Percentiles rank a stretch among this genome's conserved stretches.
These are phyloP conservation scores for Dendrophyllia cribrosa DNA, from an alignment of 64 coral and sea anemone genomes.

Conservation along the genomic window DNA sequence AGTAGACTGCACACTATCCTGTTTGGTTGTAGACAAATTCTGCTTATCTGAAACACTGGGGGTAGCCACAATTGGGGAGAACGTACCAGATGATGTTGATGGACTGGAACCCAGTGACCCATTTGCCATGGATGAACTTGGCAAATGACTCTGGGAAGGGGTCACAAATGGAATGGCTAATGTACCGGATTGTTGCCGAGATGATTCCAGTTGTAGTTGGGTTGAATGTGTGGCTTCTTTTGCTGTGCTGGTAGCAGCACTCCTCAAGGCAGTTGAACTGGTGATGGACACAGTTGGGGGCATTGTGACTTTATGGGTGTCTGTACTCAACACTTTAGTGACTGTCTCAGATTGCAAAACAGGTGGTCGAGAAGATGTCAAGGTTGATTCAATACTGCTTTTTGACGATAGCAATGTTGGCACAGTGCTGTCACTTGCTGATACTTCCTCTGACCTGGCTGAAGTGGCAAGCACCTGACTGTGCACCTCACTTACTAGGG, in stretches of 20 bases:
- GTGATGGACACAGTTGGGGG: background rate
- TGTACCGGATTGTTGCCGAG: background rate
- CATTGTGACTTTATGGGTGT: background rate
- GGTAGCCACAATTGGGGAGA: background rate
- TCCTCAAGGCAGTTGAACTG: background rate
- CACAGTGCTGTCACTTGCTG: background rate
- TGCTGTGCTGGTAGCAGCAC: background rate
- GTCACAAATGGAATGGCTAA: background rate
- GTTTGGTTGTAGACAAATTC: background rate
- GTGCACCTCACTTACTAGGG: background rate
- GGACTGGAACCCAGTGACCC: background rate
- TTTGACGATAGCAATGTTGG: background rate
- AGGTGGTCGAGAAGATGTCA: background rate
- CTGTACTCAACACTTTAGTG: background rate
- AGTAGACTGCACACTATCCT: background rate
- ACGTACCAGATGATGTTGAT: background rate
- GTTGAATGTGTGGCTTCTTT: background rate
- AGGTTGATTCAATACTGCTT: background rate
- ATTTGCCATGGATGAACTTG: background rate
- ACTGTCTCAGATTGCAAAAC: background rate
- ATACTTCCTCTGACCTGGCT: background rate
- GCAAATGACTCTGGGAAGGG: background rate
- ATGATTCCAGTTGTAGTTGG: background rate
- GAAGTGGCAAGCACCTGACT: background rate
- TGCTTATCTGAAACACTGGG: background rate